Conservation (phyloP, 53 echinoderm and acorn worm genomes). For the Apostichopus leukothele region DNA sequence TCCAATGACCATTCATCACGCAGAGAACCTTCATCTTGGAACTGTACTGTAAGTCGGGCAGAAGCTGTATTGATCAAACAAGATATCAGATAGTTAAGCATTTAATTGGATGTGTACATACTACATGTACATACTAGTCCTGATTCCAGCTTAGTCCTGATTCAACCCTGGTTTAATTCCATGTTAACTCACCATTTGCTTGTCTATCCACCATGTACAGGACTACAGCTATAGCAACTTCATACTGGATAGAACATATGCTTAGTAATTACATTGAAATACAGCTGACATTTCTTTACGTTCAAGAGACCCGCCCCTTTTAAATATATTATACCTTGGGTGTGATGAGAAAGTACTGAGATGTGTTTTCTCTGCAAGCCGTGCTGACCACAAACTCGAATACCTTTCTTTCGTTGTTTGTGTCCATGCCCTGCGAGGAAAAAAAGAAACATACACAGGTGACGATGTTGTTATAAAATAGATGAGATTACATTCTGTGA, state of each 20-base stretch:
- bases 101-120: too few relatives aligned
- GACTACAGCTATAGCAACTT: too few relatives aligned
- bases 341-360: conserved; percentile 97
- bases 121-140: too few relatives aligned
- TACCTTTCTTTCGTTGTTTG: conserved; percentile 89
- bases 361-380: conserved; percentile 85
- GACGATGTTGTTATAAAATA: background rate
- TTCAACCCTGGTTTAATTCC: too few relatives aligned
- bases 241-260: too few relatives aligned
- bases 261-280: too few relatives aligned
- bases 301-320: too few relatives aligned
- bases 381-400: conserved; percentile 97
- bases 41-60: conserved; percentile 79
- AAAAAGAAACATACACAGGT: background rate
- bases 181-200: too few relatives aligned
- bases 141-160: too few relatives aligned
- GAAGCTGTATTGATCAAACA: conserved; percentile 56
- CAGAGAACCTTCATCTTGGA: conserved; percentile 93
- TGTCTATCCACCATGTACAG: too few relatives aligned
- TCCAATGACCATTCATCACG: conserved; percentile 93
- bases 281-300: too few relatives aligned
- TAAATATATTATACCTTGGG: conserved; percentile 70
- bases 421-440: conserved; percentile 90
- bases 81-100: background rate
- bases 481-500: background rate